phyloP scores from a whole-genome alignment of 37 sponge, comb jelly and placozoan genomes.

The Oscarella lobularis region DNA sequence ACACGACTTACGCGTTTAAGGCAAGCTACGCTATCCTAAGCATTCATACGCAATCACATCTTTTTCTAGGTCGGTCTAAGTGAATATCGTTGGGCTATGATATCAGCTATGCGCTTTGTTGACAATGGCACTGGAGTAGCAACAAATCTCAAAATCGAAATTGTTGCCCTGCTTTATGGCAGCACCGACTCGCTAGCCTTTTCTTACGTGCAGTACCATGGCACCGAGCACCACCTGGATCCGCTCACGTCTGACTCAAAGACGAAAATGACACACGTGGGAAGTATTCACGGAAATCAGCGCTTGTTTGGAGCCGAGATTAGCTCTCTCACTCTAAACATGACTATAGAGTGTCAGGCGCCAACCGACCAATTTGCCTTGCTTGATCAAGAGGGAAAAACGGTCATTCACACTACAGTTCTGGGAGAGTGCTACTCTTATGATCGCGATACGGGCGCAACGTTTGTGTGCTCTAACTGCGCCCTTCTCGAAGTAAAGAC shows the following conservation, averaged over 20 bases:
- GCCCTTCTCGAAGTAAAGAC: background rate
- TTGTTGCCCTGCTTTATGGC: background rate
- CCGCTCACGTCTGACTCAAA: background rate
- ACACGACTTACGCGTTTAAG: background rate
- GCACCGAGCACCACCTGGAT: background rate
- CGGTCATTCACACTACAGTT: background rate
- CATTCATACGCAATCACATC: background rate
- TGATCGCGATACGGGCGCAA: background rate
- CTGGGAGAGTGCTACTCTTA: background rate
- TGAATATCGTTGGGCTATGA: background rate
- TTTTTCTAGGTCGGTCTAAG: background rate
- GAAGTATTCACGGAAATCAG: background rate
- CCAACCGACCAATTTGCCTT: background rate
- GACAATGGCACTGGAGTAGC: background rate
- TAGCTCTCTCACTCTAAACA: background rate
- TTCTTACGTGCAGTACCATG: background rate
- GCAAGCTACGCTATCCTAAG: background rate
- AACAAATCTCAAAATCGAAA: background rate
- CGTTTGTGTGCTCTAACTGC: background rate
- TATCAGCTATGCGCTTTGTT: background rate
- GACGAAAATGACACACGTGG: background rate
- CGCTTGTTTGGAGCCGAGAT: background rate
- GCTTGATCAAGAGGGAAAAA: background rate
- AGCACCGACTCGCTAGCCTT: background rate
- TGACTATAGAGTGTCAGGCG: background rate